phyloP scores from a whole-genome alignment of 2,888 invertebrate species.

The Leptinotarsa juncta region DNA sequence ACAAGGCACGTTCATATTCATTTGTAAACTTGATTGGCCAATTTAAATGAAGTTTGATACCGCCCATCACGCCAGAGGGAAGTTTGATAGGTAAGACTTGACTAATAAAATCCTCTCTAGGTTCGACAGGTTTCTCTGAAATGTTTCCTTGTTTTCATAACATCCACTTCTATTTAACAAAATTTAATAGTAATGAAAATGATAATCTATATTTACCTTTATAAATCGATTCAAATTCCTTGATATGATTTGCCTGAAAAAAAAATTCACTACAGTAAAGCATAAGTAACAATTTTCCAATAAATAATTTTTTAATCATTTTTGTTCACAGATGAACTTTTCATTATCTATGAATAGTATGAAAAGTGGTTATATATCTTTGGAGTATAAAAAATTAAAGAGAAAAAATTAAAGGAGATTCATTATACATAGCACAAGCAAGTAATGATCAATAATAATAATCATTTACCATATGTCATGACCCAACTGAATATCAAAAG shows the following conservation, averaged over 20 bases:
- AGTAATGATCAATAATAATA: no score
- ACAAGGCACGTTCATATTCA: constrained; percentile 71
- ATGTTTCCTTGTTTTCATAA: neutral
- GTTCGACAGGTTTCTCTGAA: constrained; percentile 54
- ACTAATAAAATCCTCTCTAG: constrained; percentile 54
- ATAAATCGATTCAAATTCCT: constrained; percentile 52
- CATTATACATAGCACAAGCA: no score
- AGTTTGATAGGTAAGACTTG: constrained; percentile 74
- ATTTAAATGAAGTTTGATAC: constrained; percentile 74
- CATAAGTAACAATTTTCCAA: constrained; percentile 8
- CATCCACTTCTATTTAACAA: neutral
- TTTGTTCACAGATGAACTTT: no score
- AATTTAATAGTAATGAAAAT: no score
- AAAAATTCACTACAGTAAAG: constrained; percentile 21
- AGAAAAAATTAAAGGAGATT: no score
- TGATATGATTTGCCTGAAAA: constrained; percentile 58
- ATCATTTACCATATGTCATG: no score
- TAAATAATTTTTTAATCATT: no score
- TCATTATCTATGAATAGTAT: no score
- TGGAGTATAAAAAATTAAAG: no score
- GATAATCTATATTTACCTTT: constrained; percentile 51
- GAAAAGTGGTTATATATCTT: no score
- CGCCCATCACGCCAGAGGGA: constrained; percentile 73
- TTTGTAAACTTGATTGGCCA: constrained; percentile 72
- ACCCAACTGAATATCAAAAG: no score